Percentiles rank a stretch among this genome's conserved stretches.
Evolutionary conservation across 2,797 vertebrate species (phyloP).

Genomic region (Scomberomorus guttatus): DNA sequence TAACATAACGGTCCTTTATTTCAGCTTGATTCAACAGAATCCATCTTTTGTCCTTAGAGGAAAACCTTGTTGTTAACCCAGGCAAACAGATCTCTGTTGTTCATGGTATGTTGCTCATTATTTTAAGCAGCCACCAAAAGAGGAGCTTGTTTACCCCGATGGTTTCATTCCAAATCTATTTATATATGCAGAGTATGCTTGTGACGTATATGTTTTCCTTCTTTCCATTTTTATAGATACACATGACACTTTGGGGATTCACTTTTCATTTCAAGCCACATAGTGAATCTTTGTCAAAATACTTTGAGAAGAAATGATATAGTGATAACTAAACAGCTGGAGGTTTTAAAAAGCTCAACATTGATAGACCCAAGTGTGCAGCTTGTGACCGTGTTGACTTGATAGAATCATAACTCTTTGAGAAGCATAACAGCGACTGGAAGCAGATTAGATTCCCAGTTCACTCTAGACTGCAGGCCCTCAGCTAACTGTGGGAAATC

Average conservation of each 20-base stretch:
- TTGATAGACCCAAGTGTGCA: not conserved
- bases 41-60: not conserved
- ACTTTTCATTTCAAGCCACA: not conserved
- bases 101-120: slow-evolving; percentile 3
- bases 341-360: slow-evolving; percentile 1
- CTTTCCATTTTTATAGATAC: not conserved
- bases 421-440: not conserved
- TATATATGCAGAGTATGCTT: not conserved
- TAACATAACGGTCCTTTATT: not conserved
- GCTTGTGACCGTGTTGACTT: slow-evolving; percentile 10
- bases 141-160: not conserved
- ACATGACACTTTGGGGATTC: not conserved
- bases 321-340: not conserved
- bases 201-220: not conserved
- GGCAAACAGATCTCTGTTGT: not conserved
- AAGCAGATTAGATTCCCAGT: slow-evolving; percentile 44
- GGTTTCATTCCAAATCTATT: not conserved
- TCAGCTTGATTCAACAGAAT: not conserved
- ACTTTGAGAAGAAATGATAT: not conserved
- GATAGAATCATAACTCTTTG: slow-evolving; percentile 29
- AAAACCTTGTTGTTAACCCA: slow-evolving; percentile 2
- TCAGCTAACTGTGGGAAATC: slow-evolving; percentile 51
- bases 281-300: not conserved
- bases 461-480: slow-evolving; percentile 22
- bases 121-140: not conserved